These are phyloP conservation scores for Andricus curvator DNA, from an alignment of 2,888 invertebrate species.

Conservation along the genomic window DNA sequence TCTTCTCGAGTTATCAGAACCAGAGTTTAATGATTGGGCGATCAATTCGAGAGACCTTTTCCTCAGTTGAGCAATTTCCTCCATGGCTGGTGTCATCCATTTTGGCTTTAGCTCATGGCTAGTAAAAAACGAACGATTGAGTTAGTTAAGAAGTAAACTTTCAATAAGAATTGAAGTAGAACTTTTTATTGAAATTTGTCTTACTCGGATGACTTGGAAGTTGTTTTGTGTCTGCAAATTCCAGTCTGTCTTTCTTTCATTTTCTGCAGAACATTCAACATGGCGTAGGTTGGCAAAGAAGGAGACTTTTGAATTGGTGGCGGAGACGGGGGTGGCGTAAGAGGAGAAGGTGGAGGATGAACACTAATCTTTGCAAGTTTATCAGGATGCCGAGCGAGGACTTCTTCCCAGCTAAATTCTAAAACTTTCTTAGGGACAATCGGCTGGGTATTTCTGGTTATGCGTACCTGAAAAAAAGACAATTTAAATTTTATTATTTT, in stretches of 20 bases:
- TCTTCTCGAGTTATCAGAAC: conserved; percentile 56
- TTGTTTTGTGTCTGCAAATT: conserved; percentile 62
- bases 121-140: conserved; percentile 40
- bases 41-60: conserved; percentile 58
- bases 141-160: conserved; percentile 6
- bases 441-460: conserved; percentile 72
- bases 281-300: conserved; percentile 84
- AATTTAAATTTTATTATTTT: neutral
- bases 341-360: conserved; percentile 65
- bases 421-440: conserved; percentile 61
- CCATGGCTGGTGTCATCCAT: conserved; percentile 76
- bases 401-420: conserved; percentile 78
- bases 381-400: conserved; percentile 78
- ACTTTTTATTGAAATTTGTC: conserved; percentile 45
- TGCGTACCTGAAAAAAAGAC: conserved; percentile 65
- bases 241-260: conserved; percentile 80
- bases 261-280: conserved; percentile 84
- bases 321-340: conserved; percentile 67
- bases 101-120: conserved; percentile 69
- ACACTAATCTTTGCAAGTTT: conserved; percentile 74
- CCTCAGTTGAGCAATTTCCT: conserved; percentile 69
- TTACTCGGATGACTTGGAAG: conserved; percentile 69
- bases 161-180: neutral
- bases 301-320: conserved; percentile 70
- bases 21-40: conserved; percentile 42